Conservation (phyloP, 2,888 invertebrate genomes). For the Crossocerus cetratus region DNA sequence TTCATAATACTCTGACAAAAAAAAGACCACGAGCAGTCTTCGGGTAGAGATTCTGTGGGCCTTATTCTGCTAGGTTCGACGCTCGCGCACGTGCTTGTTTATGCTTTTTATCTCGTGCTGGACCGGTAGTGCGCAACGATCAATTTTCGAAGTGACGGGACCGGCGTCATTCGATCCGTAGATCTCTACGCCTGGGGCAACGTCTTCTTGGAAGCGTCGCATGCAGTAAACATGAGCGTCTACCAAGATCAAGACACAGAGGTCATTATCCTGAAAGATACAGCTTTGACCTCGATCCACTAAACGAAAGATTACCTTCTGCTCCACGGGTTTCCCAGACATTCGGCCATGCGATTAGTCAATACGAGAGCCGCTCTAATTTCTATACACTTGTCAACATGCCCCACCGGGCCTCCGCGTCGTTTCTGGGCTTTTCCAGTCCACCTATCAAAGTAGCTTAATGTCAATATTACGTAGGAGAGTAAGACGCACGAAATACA, state of each 20-base stretch:
- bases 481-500: too few species aligned
- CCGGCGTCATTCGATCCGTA: not conserved
- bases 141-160: conserved; percentile 6
- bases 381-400: too few species aligned
- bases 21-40: not conserved
- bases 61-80: not conserved
- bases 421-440: too few species aligned
- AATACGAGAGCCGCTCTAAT: not conserved
- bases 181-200: not conserved
- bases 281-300: not conserved
- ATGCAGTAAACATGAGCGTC: conserved; percentile 10
- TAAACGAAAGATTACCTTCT: not conserved
- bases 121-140: conserved; percentile 1
- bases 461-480: too few species aligned
- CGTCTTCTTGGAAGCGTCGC: conserved; percentile 7
- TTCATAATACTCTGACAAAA: not conserved
- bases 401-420: too few species aligned
- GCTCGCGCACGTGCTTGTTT: not conserved
- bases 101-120: not conserved
- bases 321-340: conserved; percentile 4
- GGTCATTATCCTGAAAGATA: conserved; percentile 22
- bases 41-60: not conserved
- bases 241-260: conserved; percentile 3
- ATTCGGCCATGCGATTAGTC: not conserved
- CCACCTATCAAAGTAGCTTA: too few species aligned